Conservation (phyloP, 2,113 vertebrate species). For the Suricata suricatta region DNA sequence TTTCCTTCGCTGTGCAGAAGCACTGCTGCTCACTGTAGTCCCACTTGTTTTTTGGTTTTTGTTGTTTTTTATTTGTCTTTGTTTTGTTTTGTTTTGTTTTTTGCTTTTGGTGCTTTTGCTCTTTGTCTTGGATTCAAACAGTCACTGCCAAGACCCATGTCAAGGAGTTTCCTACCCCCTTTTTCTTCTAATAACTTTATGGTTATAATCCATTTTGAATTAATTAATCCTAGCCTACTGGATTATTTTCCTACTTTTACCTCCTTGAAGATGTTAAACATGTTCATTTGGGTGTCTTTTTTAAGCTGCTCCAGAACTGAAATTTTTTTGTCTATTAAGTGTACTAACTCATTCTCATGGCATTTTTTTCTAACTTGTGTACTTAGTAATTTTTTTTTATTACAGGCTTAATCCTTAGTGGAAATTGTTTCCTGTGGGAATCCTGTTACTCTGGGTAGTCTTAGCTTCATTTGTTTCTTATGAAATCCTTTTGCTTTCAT, state of each 20-base stretch:
- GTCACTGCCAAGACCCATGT: not conserved
- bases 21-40: not conserved
- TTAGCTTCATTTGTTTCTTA: not conserved
- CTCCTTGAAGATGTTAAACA: not conserved
- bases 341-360: not conserved
- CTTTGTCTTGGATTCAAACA: not conserved
- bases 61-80: no score
- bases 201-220: not conserved
- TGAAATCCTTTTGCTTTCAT: not conserved
- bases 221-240: not conserved
- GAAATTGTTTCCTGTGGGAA: slow-evolving; percentile 12
- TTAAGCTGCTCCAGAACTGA: not conserved
- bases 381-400: not conserved
- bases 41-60: not conserved
- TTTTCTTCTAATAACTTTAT: not conserved
- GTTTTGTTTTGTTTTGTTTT: not conserved
- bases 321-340: not conserved
- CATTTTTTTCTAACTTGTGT: not conserved
- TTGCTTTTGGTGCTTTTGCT: not conserved
- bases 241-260: not conserved
- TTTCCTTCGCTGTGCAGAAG: not conserved
- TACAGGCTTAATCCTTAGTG: not conserved
- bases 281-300: not conserved
- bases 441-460: not conserved
- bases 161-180: not conserved